Evolutionary conservation across 2,797 vertebrate genomes (phyloP).

Genomic region (Serranus cabrilla): DNA sequence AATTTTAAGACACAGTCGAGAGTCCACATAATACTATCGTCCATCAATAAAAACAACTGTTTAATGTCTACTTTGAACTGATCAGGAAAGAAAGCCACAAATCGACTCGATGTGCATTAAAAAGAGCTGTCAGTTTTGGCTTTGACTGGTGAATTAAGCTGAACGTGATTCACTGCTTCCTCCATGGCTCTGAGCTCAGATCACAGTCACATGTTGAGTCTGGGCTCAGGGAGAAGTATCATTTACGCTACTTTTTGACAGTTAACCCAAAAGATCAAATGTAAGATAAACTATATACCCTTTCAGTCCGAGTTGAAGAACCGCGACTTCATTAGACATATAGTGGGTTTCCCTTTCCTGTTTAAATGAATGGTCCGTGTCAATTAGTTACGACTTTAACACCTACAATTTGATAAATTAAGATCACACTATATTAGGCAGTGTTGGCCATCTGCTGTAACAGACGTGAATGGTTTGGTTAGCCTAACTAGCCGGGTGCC

Average conservation of each 20-base stretch:
- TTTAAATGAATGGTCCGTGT: background rate
- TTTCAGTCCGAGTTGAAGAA: background rate
- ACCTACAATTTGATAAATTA: background rate
- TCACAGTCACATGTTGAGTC: constrained; percentile 60
- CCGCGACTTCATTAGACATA: background rate
- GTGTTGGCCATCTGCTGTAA: background rate
- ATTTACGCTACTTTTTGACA: background rate
- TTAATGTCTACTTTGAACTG: background rate
- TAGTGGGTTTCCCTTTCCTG: background rate
- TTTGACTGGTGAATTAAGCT: constrained; percentile 2
- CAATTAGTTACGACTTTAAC: background rate
- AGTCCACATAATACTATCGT: background rate
- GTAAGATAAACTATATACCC: no score
- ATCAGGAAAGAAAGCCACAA: background rate
- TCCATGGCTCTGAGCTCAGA: constrained; percentile 35
- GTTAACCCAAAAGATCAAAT: background rate
- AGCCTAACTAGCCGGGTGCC: constrained; percentile 10
- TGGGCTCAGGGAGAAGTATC: background rate
- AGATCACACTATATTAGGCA: background rate
- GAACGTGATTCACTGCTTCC: constrained; percentile 50
- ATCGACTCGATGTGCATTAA: background rate
- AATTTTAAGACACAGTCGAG: background rate
- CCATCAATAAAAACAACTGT: background rate
- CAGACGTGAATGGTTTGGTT: background rate
- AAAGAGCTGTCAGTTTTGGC: background rate